Evolutionary conservation across 2,797 vertebrate species (phyloP).

Genomic region (Pseudochirops cupreus): DNA sequence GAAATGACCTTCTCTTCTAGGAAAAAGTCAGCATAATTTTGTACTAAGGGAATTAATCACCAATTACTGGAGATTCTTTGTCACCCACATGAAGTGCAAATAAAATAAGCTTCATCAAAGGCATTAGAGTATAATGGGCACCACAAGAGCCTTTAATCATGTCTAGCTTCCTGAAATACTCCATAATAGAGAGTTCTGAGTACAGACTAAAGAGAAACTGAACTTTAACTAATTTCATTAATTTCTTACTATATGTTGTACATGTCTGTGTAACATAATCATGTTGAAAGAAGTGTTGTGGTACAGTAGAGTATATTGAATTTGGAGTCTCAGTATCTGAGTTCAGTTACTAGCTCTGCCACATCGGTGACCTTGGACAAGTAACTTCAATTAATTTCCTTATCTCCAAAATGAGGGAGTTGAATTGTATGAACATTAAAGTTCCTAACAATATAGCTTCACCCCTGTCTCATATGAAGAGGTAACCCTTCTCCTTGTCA

Average conservation of each 20-base stretch:
- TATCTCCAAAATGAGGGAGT: background rate
- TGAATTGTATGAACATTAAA: background rate
- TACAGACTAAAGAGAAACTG: background rate
- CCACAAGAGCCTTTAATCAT: background rate
- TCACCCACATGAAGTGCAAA: background rate
- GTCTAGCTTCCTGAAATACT: background rate
- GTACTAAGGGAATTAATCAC: background rate
- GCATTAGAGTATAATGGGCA: background rate
- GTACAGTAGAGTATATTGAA: background rate
- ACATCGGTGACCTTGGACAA: background rate
- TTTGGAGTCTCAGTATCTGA: background rate
- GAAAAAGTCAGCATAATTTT: background rate
- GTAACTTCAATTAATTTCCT: background rate
- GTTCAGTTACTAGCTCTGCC: background rate
- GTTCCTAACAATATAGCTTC: background rate
- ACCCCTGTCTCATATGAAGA: background rate
- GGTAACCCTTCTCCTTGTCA: background rate
- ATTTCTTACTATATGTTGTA: background rate
- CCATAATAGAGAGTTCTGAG: background rate
- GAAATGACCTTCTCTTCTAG: background rate
- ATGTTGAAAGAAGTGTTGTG: background rate
- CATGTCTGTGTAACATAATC: background rate
- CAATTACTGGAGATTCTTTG: background rate
- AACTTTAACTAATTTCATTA: background rate
- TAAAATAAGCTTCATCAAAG: background rate